phyloP scores from a whole-genome alignment of 2,113 vertebrate species.

The Mohoua ochrocephala region DNA sequence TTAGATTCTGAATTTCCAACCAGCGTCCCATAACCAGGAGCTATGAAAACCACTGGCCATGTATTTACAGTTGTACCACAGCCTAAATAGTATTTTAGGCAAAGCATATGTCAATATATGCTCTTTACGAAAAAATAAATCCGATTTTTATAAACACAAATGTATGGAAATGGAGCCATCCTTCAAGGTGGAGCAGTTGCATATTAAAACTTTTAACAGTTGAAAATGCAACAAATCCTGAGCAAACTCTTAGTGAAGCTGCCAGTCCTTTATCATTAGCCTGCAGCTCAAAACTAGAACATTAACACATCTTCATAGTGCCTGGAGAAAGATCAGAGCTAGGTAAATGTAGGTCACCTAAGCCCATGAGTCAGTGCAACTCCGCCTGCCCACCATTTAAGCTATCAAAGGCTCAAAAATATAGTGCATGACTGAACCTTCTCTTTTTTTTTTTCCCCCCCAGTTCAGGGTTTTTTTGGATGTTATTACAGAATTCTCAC shows the following conservation, averaged over 20 bases:
- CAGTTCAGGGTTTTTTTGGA: background rate
- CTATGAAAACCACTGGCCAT: background rate
- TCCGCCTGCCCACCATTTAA: constrained; percentile 18
- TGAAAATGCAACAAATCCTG: background rate
- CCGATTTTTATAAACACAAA: background rate
- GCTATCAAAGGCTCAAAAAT: constrained; percentile 22
- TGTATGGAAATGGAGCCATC: background rate
- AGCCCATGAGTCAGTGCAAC: constrained; percentile 42
- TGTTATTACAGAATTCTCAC: background rate
- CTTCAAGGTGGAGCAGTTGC: background rate
- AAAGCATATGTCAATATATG: background rate
- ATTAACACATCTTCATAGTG: background rate
- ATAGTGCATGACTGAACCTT: background rate
- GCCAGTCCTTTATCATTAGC: background rate
- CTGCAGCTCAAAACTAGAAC: constrained; percentile 19
- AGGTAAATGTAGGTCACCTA: constrained; percentile 57
- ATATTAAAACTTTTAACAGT: background rate
- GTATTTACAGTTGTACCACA: background rate
- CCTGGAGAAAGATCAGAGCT: constrained; percentile 31
- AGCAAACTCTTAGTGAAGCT: background rate
- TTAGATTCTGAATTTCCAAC: background rate
- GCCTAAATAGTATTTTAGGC: background rate
- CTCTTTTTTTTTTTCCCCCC: rapidly evolving
- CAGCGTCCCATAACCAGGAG: background rate
- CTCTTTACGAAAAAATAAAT: background rate